These are phyloP conservation scores for Mixornis gularis DNA, from an alignment of 2,113 vertebrate genomes.

Conservation along the genomic window DNA sequence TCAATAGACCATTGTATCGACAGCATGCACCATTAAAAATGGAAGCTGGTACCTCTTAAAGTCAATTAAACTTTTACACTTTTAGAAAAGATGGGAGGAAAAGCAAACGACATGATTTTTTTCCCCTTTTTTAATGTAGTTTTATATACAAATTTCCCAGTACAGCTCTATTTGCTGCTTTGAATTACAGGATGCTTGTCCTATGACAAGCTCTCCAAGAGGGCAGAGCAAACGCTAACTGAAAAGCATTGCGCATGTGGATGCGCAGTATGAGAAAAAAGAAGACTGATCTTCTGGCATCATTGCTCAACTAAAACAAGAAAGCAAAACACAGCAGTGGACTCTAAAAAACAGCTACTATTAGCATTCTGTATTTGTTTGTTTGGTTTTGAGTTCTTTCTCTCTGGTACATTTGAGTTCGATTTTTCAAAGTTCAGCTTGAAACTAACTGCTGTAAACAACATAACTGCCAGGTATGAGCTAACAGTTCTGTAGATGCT, in stretches of 20 bases:
- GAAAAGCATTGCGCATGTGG: not conserved
- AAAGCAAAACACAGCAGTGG: not conserved
- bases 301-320: not conserved
- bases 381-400: not conserved
- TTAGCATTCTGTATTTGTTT: not conserved
- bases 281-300: not conserved
- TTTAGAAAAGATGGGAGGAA: not conserved
- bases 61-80: not conserved
- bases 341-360: not conserved
- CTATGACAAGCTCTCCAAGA: not conserved
- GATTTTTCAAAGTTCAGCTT: not conserved
- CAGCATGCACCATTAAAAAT: not conserved
- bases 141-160: not conserved
- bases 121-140: not conserved
- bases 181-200: not conserved
- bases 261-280: not conserved
- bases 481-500: not conserved
- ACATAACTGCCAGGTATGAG: not conserved
- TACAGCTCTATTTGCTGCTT: not conserved
- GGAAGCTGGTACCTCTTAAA: not conserved
- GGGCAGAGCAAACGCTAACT: not conserved
- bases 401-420: not conserved
- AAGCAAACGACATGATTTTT: not conserved
- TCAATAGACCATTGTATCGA: not conserved
- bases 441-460: not conserved